phyloP scores from a whole-genome alignment of 2,888 invertebrate species.

The Catocala nupta region DNA sequence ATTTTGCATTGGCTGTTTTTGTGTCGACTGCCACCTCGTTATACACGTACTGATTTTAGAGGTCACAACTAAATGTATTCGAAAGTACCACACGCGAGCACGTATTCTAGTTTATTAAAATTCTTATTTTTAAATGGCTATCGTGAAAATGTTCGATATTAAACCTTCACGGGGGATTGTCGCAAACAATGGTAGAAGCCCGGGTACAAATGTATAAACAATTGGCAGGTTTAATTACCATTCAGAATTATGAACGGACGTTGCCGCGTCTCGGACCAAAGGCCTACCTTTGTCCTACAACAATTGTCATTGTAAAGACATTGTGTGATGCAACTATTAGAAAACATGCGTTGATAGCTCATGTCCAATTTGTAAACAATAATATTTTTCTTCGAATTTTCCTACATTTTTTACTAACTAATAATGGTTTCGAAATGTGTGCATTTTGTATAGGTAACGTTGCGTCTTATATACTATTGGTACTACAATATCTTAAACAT shows the following conservation, averaged over 20 bases:
- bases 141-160: conserved; percentile 62
- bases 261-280: conserved; percentile 49
- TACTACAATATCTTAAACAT: too few relatives aligned
- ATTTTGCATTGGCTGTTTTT: conserved; percentile 57
- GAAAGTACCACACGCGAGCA: conserved; percentile 74
- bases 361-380: conserved; percentile 37
- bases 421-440: too few relatives aligned
- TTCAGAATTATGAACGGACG: conserved; percentile 73
- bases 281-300: conserved; percentile 64
- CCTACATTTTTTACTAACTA: too few relatives aligned
- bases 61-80: conserved; percentile 73
- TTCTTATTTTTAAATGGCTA: conserved; percentile 56
- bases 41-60: conserved; percentile 80
- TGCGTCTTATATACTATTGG: too few relatives aligned
- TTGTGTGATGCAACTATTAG: conserved; percentile 56
- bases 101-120: conserved; percentile 69
- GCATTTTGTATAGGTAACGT: too few relatives aligned
- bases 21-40: conserved; percentile 59
- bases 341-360: conserved; percentile 54
- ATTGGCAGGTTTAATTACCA: conserved; percentile 72
- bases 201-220: conserved; percentile 63
- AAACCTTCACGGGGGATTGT: conserved; percentile 71
- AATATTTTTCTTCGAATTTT: conserved; percentile 20
- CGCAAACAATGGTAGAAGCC: conserved; percentile 63
- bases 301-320: conserved; percentile 66